Evolutionary conservation across 2,888 invertebrate species (phyloP).

Genomic region (Girardia tigrina): DNA sequence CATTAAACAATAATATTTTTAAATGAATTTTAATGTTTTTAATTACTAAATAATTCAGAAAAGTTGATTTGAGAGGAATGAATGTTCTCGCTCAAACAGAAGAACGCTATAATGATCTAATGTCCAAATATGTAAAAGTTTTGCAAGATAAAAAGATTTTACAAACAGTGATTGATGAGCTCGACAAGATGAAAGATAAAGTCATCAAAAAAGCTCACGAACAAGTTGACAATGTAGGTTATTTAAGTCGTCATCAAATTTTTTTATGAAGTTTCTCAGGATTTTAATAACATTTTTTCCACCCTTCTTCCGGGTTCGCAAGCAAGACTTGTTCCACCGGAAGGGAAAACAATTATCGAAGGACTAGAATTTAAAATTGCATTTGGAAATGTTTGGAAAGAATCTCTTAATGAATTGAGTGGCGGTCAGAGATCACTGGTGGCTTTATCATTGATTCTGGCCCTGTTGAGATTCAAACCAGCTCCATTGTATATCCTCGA

Average conservation of each 20-base stretch:
- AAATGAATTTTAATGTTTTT: too few species aligned
- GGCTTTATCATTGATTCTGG: conserved; percentile 81
- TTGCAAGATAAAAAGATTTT: conserved; percentile 64
- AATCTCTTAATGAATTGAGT: conserved; percentile 80
- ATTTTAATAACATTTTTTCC: conserved; percentile 85
- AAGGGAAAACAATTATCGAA: conserved; percentile 63
- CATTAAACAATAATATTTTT: too few species aligned
- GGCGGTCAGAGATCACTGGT: conserved; percentile 84
- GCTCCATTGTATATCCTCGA: conserved; percentile 95
- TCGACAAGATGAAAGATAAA: conserved; percentile 77
- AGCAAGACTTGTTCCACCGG: conserved; percentile 67
- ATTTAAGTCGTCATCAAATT: neutral
- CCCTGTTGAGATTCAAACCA: conserved; percentile 87
- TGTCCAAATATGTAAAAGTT: conserved; percentile 62
- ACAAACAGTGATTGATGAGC: conserved; percentile 62
- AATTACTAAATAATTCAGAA: too few species aligned
- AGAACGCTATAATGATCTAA: conserved; percentile 63
- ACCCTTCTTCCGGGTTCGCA: conserved; percentile 75
- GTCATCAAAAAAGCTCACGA: conserved; percentile 69
- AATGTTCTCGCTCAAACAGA: conserved; percentile 71
- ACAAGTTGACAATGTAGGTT: conserved; percentile 60
- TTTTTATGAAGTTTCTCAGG: conserved; percentile 45
- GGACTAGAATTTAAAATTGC: conserved; percentile 80
- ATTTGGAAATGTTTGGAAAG: conserved; percentile 85
- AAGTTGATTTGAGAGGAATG: conserved; percentile 70